Base-by-base conservation (phyloP, 1,140 invertebrate species). In the Achroia grisella region DNA sequence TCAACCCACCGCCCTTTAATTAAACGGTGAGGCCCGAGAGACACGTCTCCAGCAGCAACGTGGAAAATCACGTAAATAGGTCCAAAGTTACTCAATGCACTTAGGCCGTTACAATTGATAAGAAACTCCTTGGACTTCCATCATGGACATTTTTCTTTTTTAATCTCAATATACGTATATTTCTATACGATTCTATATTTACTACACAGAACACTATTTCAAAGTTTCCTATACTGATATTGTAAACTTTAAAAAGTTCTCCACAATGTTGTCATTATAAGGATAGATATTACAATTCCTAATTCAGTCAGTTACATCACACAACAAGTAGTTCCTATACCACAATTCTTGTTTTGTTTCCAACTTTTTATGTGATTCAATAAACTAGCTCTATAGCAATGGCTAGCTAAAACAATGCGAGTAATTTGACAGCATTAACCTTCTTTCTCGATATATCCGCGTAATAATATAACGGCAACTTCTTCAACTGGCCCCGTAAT, bases 1-100 rank as follows among this genome's bases (percentile, higher is more conserved):
- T 56, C 64, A 56, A 67, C 71, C 76, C 63, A 60, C 63, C 72
- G 76, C 68, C 76, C 81, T 85, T 85, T 85, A 85, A 85, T 85
- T 85, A 85, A 85, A 85, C 80, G 68, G 71, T 77, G 70, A 76
- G 73, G 69, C 76, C 73, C 68, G 74, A 80, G 77, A 77, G 74
- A 82, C 75, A 74, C 63, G 68, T 79, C 73, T 74, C 65, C 71
- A 69, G 65, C 66, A 67, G 54, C 62, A 70, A 56, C 56, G 65
- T 74, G 67, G 68, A 75, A 79, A 84, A 75, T 80, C 78, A 76
- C 72, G 72, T 73, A 82, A 77, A 84, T 80, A 77, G 62, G 72
- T 65, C 53, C 59, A 57, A 69, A 79, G 56, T 71, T 71, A 70
- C 68, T 71, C 60, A 52, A 49, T 45, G 54, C 55, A 34, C 29